Base-by-base conservation (phyloP, 1,140 invertebrate species). In the Leucophenga varia region DNA sequence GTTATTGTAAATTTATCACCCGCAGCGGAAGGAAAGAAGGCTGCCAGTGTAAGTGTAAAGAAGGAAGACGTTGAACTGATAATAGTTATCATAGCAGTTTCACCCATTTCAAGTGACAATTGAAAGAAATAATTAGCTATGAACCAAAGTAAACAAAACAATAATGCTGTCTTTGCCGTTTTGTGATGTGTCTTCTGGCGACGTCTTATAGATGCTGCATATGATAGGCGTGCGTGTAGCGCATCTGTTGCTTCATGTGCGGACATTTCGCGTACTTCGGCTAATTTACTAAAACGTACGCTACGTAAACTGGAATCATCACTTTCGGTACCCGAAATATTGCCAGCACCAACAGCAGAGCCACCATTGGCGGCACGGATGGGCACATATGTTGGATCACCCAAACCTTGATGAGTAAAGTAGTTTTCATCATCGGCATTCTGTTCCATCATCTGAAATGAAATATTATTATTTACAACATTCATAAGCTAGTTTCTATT, bases 171-270 rank as follows among this genome's bases (percentile, higher is more conserved):
- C 65, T 87, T 87, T 18, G 84, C 85, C 14, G 89, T 85, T 79
- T 89, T 84, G 35, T 75, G 64, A 46, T 75, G 70, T 1, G 70
- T 69, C 39, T 72, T 75, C 22, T 75, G 73, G 4, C 71, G 32
- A 16, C 63, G 34, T 52, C 87, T 76, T 28, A 91, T 55, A 54
- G 84, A 89, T 0, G 90, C 87, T 57, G 88, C 82, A 77, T 93
- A 93, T n/a, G 89, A 91, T 12, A 94, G 78, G 28, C 91, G 78
- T 1, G 91, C 89, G 58, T 93, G 77, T 43, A 91, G 71, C 18
- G 91, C 90, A 63, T 93, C 91, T 6, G 87, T 86, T 12, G 91
- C 91, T 73, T 92, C 88, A 35, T 79, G 79, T 47, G 91, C 88
- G 0, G 86, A 87, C 84, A 90, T 85, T 55, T 90, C 87, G 4